These are phyloP conservation scores for Amyelois transitella DNA, from an alignment of 1,140 invertebrate species.

Conservation along the genomic window DNA sequence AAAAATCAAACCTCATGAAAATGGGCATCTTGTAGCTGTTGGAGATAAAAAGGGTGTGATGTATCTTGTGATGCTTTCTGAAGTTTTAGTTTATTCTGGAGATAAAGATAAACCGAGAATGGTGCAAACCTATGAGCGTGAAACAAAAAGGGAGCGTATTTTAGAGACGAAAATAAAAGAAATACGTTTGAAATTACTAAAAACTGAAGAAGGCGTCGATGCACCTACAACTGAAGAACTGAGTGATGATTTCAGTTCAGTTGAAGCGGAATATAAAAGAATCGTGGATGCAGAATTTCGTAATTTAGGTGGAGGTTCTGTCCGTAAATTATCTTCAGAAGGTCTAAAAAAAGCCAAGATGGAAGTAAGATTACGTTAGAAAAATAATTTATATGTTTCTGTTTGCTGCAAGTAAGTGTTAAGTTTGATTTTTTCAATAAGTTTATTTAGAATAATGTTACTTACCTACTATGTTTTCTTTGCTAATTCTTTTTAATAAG, in stretches of 20 bases:
- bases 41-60: conserved; percentile 84
- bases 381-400: not conserved
- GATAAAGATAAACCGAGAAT: conserved; percentile 79
- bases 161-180: conserved; percentile 88
- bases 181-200: conserved; percentile 74
- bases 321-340: not conserved
- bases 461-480: no score
- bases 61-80: conserved; percentile 85
- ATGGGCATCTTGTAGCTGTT: conserved; percentile 83
- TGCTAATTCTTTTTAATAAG: no score
- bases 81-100: conserved; percentile 80
- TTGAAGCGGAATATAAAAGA: conserved; percentile 39
- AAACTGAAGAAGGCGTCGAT: conserved; percentile 17
- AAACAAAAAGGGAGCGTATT: conserved; percentile 89
- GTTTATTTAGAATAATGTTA: not conserved
- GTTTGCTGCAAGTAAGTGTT: not conserved
- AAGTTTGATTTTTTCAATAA: not conserved
- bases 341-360: not conserved
- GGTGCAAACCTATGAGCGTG: conserved; percentile 86
- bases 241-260: conserved; percentile 19
- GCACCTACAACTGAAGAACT: conserved; percentile 9
- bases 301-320: conserved; percentile 1
- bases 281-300: conserved; percentile 28
- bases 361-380: not conserved
- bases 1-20: conserved; percentile 66